Conservation (phyloP, 2,797 vertebrate species). For the Emys orbicularis region DNA sequence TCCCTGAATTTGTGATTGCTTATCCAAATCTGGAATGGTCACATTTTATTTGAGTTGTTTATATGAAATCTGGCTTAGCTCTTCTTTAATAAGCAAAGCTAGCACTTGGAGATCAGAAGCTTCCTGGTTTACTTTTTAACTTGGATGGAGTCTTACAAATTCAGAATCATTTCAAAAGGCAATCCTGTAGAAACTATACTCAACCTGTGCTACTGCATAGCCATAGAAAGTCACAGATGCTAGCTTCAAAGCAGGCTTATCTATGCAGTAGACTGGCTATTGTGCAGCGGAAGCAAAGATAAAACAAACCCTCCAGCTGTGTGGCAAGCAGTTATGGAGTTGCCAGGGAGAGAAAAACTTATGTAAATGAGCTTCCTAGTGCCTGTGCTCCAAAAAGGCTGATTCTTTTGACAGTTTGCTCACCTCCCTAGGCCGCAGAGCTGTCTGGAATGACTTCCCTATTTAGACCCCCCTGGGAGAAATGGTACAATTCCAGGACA, state of each 20-base stretch:
- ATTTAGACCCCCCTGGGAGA: neutral
- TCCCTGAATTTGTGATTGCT: neutral
- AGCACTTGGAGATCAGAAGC: neutral
- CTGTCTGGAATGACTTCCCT: neutral
- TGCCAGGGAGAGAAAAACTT: neutral
- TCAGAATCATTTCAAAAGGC: neutral
- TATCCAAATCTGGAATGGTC: neutral
- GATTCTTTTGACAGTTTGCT: neutral
- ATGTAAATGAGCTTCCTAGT: neutral
- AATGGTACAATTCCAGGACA: neutral
- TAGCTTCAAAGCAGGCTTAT: neutral
- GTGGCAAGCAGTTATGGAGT: neutral
- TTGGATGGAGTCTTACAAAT: neutral
- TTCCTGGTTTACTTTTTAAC: neutral
- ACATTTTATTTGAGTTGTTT: neutral
- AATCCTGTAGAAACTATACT: neutral
- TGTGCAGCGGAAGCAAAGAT: neutral
- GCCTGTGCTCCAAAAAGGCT: neutral
- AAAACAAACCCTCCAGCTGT: neutral
- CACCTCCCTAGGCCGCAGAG: neutral
- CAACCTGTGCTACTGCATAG: neutral
- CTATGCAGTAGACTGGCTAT: neutral
- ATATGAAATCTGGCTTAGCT: neutral
- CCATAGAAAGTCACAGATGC: neutral
- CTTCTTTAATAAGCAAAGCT: neutral